Conservation (phyloP, 1,140 invertebrate genomes). For the Calliphora vicina region DNA sequence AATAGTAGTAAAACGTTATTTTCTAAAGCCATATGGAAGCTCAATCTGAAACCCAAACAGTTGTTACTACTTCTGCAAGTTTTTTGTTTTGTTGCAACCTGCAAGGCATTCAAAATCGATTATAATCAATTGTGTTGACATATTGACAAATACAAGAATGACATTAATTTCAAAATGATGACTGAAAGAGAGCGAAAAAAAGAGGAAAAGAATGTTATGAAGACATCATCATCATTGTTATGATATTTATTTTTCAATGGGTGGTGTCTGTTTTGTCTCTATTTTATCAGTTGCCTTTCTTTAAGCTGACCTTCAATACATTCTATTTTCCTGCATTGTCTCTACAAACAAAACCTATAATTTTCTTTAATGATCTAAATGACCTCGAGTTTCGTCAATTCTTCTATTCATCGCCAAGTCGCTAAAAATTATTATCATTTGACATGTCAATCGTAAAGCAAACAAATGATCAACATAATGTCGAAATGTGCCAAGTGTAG, state of each 20-base stretch:
- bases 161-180: too few relatives aligned
- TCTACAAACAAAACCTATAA: not conserved
- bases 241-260: too few relatives aligned
- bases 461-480: not conserved
- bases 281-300: too few relatives aligned
- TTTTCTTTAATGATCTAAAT: slow-evolving; percentile 3
- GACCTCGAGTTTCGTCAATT: not conserved
- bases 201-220: not conserved
- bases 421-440: slow-evolving; percentile 23
- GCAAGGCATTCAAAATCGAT: slow-evolving; percentile 18
- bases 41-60: not conserved
- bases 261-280: too few relatives aligned
- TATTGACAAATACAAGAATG: not conserved
- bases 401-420: not conserved
- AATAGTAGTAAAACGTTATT: not conserved
- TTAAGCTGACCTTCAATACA: not conserved
- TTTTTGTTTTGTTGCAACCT: not conserved
- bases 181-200: not conserved
- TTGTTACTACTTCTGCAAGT: not conserved
- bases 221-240: too few relatives aligned
- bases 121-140: slow-evolving; percentile 22
- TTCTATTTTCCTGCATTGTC: not conserved
- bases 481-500: slow-evolving; percentile 15
- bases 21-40: not conserved
- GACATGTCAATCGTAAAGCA: slow-evolving; percentile 6